Percentiles rank a stretch among this genome's conserved stretches.
Conservation (phyloP, 2,888 invertebrate genomes). For the Leptothorax acervorum region DNA sequence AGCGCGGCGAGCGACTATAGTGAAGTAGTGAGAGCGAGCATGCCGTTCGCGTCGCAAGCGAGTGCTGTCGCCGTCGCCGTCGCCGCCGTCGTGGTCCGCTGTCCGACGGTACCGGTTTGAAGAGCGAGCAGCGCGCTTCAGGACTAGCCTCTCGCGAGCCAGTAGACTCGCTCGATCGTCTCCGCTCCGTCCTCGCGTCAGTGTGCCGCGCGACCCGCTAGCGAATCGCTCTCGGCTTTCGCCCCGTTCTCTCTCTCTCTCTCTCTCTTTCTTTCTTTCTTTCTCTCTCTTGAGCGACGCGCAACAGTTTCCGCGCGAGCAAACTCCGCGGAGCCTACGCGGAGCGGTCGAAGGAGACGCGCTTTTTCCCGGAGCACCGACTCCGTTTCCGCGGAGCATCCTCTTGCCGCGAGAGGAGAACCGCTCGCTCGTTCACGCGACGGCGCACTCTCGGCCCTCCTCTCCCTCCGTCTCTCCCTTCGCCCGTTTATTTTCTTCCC, state of each 20-base stretch:
- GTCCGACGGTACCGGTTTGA: slow-evolving; percentile 78
- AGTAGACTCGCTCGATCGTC: slow-evolving; percentile 30
- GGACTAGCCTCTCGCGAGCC: slow-evolving; percentile 48
- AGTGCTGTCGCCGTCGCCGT: slow-evolving; percentile 65
- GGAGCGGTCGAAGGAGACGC: background rate
- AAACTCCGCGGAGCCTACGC: background rate
- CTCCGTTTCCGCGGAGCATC: background rate
- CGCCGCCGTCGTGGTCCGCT: slow-evolving; percentile 61
- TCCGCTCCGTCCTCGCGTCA: slow-evolving; percentile 47
- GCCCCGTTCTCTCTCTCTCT: no score
- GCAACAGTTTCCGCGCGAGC: background rate
- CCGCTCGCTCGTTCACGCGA: slow-evolving; percentile 1
- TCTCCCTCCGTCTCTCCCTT: background rate
- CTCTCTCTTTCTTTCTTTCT: background rate
- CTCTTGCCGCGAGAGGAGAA: background rate
- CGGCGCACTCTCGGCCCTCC: background rate
- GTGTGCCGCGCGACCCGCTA: slow-evolving; percentile 43
- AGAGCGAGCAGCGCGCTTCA: slow-evolving; percentile 62
- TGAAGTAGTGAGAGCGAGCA: slow-evolving; percentile 77
- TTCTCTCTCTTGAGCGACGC: background rate
- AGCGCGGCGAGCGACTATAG: slow-evolving; percentile 60
- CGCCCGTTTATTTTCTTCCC: background rate
- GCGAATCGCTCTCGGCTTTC: background rate
- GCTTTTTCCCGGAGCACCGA: background rate
- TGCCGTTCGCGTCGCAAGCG: slow-evolving; percentile 79